phyloP scores from a whole-genome alignment of 2,888 invertebrate genomes.

The Scelioninae gen. 2 region DNA sequence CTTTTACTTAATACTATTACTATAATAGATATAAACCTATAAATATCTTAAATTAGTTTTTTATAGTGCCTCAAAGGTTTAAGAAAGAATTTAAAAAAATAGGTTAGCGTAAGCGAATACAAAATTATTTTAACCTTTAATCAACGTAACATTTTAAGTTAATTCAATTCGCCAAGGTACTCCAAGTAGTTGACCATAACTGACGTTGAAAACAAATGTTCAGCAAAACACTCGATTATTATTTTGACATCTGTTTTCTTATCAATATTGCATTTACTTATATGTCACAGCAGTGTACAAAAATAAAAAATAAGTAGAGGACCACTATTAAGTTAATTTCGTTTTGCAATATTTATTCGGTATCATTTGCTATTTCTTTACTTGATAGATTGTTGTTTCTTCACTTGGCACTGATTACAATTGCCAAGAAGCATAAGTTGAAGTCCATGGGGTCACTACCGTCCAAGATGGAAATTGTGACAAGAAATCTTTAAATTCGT shows the following conservation, averaged over 20 bases:
- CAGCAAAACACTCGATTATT: neutral
- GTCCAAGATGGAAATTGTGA: conserved; percentile 81
- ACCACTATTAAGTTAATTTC: conserved; percentile 36
- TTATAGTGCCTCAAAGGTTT: no score
- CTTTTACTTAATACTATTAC: no score
- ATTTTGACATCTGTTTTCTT: conserved; percentile 22
- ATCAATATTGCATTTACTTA: conserved; percentile 27
- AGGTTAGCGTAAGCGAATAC: no score
- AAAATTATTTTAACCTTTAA: no score
- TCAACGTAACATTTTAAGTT: no score
- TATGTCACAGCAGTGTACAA: conserved; percentile 32
- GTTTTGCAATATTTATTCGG: conserved; percentile 28
- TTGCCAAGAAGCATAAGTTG: conserved; percentile 81
- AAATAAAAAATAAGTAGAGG: conserved; percentile 53
- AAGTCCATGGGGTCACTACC: conserved; percentile 83
- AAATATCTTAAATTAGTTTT: no score
- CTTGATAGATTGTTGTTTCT: conserved; percentile 4
- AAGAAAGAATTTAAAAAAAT: no score
- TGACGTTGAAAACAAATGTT: conserved; percentile 25
- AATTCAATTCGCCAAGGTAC: no score
- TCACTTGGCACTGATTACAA: conserved; percentile 70
- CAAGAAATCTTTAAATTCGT: conserved; percentile 77
- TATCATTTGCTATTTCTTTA: conserved; percentile 7
- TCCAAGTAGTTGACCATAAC: no score
- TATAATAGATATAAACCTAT: no score